Percentiles rank a stretch among this genome's conserved stretches.
These are phyloP conservation scores for Heliocidaris tuberculata DNA, from an alignment of 35 echinoderm and acorn worm species.

Conservation along the genomic window DNA sequence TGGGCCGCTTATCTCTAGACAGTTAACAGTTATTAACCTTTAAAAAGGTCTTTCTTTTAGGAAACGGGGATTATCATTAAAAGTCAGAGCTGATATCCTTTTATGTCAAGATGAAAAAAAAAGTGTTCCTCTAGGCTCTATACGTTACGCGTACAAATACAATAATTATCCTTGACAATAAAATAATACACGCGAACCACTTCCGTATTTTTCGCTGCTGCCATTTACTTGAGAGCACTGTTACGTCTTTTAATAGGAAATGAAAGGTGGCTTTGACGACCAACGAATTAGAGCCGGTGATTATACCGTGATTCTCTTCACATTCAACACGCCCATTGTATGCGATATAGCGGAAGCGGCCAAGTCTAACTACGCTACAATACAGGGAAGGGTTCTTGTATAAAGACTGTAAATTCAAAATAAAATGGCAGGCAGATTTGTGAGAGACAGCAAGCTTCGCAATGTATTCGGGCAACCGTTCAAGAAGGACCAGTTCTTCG, in stretches of 20 bases:
- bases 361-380: too few species aligned
- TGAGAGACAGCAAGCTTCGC: conserved; percentile 65
- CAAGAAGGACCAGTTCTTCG: conserved; percentile 65
- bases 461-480: conserved; percentile 64
- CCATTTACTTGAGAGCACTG: neutral
- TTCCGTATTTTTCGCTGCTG: conserved; percentile 28
- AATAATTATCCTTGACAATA: neutral
- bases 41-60: neutral
- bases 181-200: too few species aligned
- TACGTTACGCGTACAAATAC: neutral
- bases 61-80: neutral
- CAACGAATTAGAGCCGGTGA: neutral
- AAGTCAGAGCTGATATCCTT: neutral
- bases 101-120: neutral
- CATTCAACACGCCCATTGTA: conserved; percentile 34
- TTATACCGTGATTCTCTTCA: neutral
- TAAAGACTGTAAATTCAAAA: neutral
- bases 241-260: neutral
- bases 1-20: neutral
- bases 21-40: neutral
- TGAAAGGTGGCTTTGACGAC: neutral
- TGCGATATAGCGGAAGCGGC: neutral
- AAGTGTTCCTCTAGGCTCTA: neutral
- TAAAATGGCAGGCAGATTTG: conserved; percentile 60
- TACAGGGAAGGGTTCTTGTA: neutral